Conservation (phyloP, 2,113 vertebrate genomes). For the Accipiter virgatus region DNA sequence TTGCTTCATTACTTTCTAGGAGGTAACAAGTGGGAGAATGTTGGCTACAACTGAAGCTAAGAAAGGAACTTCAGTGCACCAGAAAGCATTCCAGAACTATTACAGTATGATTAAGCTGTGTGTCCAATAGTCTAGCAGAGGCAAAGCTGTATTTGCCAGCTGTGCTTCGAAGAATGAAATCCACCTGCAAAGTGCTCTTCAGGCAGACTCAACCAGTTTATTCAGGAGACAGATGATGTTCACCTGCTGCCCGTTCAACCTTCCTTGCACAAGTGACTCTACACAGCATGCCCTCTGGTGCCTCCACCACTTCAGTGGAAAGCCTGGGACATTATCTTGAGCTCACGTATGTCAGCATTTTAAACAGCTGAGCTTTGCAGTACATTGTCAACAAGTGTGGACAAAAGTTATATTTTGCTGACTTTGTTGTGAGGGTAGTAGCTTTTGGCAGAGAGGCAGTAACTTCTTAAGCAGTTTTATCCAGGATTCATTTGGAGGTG, state of each 20-base stretch:
- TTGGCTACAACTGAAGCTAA: neutral
- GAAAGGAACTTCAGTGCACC: neutral
- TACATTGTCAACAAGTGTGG: neutral
- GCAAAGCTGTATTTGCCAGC: neutral
- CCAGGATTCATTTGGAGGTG: neutral
- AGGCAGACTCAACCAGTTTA: neutral
- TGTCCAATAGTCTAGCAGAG: neutral
- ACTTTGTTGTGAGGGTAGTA: neutral
- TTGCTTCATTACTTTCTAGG: neutral
- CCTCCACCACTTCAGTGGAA: neutral
- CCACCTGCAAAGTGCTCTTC: neutral
- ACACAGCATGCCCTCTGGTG: neutral
- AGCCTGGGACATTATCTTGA: neutral
- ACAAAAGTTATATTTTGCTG: neutral
- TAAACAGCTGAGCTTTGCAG: neutral
- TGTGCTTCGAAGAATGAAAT: neutral
- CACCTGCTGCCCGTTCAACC: neutral
- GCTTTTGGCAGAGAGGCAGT: neutral
- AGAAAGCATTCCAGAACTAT: neutral
- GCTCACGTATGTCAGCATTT: neutral
- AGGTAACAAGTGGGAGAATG: neutral
- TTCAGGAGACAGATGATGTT: neutral
- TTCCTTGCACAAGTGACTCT: neutral
- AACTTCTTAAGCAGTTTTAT: neutral
- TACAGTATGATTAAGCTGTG: neutral